These are phyloP conservation scores for Enteromius argenteus DNA, from an alignment of 2,797 vertebrate species.

Conservation along the genomic window DNA sequence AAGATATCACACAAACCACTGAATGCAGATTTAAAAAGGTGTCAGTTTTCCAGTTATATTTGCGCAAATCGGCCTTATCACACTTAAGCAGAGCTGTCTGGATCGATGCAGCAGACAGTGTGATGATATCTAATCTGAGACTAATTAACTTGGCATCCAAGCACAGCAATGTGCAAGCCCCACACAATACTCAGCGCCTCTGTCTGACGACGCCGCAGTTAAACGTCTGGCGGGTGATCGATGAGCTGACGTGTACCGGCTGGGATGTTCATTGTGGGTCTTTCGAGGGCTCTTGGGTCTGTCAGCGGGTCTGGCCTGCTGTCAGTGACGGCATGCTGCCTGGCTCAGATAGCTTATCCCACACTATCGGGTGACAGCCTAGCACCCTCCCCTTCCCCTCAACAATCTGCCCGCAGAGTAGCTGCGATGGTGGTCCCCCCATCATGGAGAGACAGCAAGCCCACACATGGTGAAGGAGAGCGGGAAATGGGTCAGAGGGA, in stretches of 20 bases:
- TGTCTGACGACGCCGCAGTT: constrained; percentile 3
- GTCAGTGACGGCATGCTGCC: constrained; percentile 67
- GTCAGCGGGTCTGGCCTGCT: constrained; percentile 60
- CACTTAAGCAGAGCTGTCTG: constrained; percentile 53
- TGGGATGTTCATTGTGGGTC: constrained; percentile 41
- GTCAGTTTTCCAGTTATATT: constrained; percentile 6
- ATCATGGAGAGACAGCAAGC: constrained; percentile 59
- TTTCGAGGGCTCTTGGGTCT: constrained; percentile 49
- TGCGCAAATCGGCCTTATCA: constrained; percentile 50
- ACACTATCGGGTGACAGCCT: constrained; percentile 72
- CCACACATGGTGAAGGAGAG: constrained; percentile 53
- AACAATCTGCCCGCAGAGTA: constrained; percentile 69
- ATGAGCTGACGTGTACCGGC: constrained; percentile 32
- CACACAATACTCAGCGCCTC: constrained; percentile 10
- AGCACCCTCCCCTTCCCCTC: constrained; percentile 42
- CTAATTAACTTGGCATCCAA: constrained; percentile 63
- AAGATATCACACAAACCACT: not conserved
- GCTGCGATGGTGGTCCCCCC: constrained; percentile 56
- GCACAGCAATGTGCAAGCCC: constrained; percentile 39
- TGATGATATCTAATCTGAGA: constrained; percentile 65
- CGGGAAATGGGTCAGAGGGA: constrained; percentile 48
- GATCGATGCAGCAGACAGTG: constrained; percentile 59
- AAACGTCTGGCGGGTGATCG: constrained; percentile 45
- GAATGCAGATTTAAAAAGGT: not conserved
- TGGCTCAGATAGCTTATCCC: constrained; percentile 75